Evolutionary conservation across 2,113 vertebrate genomes (phyloP).

Genomic region (Aramus guarauna): DNA sequence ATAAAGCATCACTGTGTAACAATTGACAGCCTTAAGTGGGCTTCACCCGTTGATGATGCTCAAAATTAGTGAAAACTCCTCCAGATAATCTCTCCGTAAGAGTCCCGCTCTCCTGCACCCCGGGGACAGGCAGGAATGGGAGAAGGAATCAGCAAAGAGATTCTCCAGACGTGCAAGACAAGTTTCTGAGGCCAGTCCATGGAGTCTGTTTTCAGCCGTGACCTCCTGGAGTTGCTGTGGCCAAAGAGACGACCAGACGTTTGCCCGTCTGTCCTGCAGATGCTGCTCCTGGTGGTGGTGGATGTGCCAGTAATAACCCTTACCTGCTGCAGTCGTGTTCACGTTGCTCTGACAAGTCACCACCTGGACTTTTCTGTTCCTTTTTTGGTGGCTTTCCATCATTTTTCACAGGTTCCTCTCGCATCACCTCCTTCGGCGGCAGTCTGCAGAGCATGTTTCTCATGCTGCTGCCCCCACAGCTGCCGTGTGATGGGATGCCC

Average conservation of each 20-base stretch:
- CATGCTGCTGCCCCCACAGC: not conserved
- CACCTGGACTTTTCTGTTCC: not conserved
- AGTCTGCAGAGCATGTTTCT: not conserved
- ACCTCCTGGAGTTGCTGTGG: not conserved
- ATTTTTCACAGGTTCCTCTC: not conserved
- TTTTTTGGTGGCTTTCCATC: not conserved
- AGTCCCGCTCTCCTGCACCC: not conserved
- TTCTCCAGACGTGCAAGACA: not conserved
- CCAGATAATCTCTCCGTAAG: not conserved
- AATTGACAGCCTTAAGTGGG: not conserved
- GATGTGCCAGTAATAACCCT: not conserved
- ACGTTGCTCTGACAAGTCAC: not conserved
- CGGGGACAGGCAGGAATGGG: not conserved
- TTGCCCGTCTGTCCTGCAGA: not conserved
- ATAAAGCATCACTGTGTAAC: not conserved
- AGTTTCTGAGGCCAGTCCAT: fast-evolving
- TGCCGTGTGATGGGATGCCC: not conserved
- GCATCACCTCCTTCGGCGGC: not conserved
- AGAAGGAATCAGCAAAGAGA: not conserved
- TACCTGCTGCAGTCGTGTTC: not conserved
- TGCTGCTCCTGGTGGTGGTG: not conserved
- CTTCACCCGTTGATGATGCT: not conserved
- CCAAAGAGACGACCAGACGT: fast-evolving
- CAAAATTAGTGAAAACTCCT: not conserved
- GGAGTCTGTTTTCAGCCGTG: fast-evolving